These are phyloP conservation scores for Suricata suricatta DNA, from an alignment of 2,113 vertebrate species.

Conservation along the genomic window DNA sequence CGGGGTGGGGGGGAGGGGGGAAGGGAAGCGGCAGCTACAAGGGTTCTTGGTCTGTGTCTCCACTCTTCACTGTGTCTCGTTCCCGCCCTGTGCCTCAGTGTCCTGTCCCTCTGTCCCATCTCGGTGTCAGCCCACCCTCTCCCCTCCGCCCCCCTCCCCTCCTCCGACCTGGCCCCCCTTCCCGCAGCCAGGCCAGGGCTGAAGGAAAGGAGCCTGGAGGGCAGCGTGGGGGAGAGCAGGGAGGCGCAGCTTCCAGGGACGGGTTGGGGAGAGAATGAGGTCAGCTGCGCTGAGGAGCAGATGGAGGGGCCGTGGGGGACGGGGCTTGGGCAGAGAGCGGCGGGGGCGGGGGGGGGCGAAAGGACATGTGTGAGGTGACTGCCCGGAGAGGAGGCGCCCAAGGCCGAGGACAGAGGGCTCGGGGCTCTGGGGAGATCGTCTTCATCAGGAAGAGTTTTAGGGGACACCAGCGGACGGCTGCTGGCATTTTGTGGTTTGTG, in stretches of 20 bases:
- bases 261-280: constrained; percentile 57
- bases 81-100: neutral
- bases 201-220: neutral
- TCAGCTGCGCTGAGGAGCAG: constrained; percentile 45
- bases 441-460: neutral
- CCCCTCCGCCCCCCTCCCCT: neutral
- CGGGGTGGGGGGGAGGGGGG: neutral
- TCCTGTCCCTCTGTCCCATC: neutral
- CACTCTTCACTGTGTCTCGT: neutral
- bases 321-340: neutral
- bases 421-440: neutral
- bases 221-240: neutral
- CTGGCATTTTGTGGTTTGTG: constrained; percentile 39
- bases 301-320: constrained; percentile 18
- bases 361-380: neutral
- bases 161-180: neutral
- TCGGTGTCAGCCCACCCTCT: neutral
- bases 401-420: neutral
- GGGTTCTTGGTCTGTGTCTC: neutral
- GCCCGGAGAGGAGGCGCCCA: neutral
- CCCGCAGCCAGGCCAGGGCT: neutral
- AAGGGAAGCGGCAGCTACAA: neutral
- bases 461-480: neutral
- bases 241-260: neutral
- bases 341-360: constrained; percentile 2